Conservation (phyloP, 2,113 vertebrate species). For the Tiliqua scincoides region DNA sequence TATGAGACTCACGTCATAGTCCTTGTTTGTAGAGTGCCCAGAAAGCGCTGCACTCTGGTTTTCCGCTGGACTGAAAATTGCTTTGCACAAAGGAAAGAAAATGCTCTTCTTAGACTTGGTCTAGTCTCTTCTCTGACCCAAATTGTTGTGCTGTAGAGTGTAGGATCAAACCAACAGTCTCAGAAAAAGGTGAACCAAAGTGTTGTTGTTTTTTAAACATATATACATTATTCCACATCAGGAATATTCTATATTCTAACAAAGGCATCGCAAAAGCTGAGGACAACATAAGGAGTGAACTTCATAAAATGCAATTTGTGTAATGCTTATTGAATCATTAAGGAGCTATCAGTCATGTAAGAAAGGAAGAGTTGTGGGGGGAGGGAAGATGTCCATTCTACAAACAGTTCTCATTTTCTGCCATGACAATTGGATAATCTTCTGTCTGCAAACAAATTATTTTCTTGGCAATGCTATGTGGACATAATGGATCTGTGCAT, state of each 20-base stretch:
- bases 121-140: no score
- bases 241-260: not conserved
- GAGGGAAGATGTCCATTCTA: slow-evolving; percentile 12
- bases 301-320: slow-evolving; percentile 6
- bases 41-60: no score
- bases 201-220: no score
- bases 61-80: no score
- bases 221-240: no score
- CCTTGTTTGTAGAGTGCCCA: no score
- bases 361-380: not conserved
- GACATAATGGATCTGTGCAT: slow-evolving; percentile 51
- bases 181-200: no score
- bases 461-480: slow-evolving; percentile 46
- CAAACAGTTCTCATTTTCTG: slow-evolving; percentile 38
- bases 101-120: no score
- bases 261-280: not conserved
- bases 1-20: no score
- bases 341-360: slow-evolving; percentile 47
- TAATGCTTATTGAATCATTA: slow-evolving; percentile 36
- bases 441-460: slow-evolving; percentile 30
- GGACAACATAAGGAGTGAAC: slow-evolving; percentile 34
- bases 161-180: no score
- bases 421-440: slow-evolving; percentile 36
- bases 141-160: no score
- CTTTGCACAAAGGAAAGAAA: no score